Base-by-base conservation (phyloP, 1,140 invertebrate genomes). In the Pissodes strobi region DNA sequence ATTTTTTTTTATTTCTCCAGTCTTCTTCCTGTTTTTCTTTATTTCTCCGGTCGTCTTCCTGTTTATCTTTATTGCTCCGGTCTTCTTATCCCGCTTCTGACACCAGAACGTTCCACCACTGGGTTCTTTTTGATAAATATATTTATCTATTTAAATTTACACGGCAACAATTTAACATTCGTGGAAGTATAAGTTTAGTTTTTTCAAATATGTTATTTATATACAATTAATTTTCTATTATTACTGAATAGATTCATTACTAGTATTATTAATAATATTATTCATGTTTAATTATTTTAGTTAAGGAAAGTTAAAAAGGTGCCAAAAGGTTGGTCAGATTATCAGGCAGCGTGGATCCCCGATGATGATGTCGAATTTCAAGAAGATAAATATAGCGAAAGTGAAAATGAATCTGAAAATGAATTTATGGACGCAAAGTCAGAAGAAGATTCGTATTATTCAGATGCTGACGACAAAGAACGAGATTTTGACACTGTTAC, bases 261-360 rank as follows among this genome's bases (percentile, higher is more conserved):
- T 56, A 56, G 2, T 39, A 34, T 56, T 17, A n/a, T 10, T 56
- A 12, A 8, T 0, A 39, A 30, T 38, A 39, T 12, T 22, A 17
- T 41, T 10, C 10, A 55, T 21, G n/a, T 13, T 43, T n/a, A 12
- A 43, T 3, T n/a, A 30, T 30, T 27, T 52, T 15, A 52, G 48
- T 12, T 30, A 17, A 55, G 15, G 1, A 55, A 38, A 55, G 18
- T 89, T 0, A 94, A 94, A 75, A 88, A 85, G 73, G 89, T 97
- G 19, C 95, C 94, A 0, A 94, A 95, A 80, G 96, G 96, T 37
- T 94, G 92, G 73, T 98, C 95, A 10, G 92, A 93, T 55, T 99
- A 99, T 79, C 97, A 99, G 81, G 93, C 95, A 18, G 90, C 94
- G 25, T 99, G 96, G 96, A 96, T 98, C 76, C 83, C 90, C 2